Base-by-base conservation (phyloP, 2,888 invertebrate genomes). In the Agrochola circellaris region DNA sequence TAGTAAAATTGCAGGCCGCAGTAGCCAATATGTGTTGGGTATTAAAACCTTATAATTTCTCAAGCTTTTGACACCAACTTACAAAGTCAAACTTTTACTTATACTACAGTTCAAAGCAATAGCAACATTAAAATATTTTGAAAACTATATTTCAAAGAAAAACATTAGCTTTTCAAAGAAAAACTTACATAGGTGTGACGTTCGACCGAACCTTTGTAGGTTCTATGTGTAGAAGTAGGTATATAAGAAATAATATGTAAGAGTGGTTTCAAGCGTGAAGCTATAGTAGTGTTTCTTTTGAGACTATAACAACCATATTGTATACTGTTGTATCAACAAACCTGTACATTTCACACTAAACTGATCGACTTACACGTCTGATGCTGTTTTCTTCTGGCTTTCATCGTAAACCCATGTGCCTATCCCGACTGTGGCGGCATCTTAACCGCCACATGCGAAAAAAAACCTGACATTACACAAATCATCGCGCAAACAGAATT, bases 61-160 rank as follows among this genome's bases (percentile, higher is more conserved):
- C 1, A 9, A 26, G 54, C 17, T 26, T 58, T 54, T 66, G 26
- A 48, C 15, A 26, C 34, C 3, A 34, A n/a, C 20, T 51, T 30
- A 51, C 0, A 5, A 48, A 8, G 7, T 5, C 7, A 23, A 45
- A 56, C 54, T 62, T 77, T 30, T 15, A 2, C 0, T 5, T 17
- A 56, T 20, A 62, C 15, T 11, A 23, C 13, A 51, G 17, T 17
- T 69, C 34, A 20, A 56, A 26, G 51, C 13, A 58, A 26, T 26
- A 78, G 23, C 17, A 62, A 48, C 17, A 38, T n/a, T 26, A 30
- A 69, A 34, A 56, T 61, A 26, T 66, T 58, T 67, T 58, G 9
- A 15, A 65, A 81, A 72, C 30, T 45, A 42, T 45, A n/a, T 68
- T 64, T 72, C n/a, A 70, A 56, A 70, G 60, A 38, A 64, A 79